Percentiles rank a stretch among this genome's conserved stretches.
These are phyloP conservation scores for Ciconia stormi DNA, from an alignment of 2,113 vertebrate species.

Conservation along the genomic window DNA sequence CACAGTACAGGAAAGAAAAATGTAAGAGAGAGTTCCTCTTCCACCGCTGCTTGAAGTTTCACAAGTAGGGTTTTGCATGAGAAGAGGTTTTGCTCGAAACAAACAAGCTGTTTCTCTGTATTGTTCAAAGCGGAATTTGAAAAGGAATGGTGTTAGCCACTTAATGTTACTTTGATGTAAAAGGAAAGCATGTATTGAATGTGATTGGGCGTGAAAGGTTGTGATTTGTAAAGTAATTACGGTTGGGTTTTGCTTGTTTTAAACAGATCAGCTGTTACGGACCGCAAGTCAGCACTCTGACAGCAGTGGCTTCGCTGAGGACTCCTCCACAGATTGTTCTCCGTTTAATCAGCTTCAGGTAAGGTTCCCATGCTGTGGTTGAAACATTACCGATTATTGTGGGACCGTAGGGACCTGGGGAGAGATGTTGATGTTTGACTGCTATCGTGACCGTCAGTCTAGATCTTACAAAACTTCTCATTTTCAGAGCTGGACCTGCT, in stretches of 20 bases:
- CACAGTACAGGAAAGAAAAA: background rate
- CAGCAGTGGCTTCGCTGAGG: conserved; percentile 97
- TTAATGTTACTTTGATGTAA: background rate
- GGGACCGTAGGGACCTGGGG: background rate
- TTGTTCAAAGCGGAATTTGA: background rate
- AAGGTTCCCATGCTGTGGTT: background rate
- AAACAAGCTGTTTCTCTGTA: background rate
- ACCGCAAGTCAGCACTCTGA: conserved; percentile 94
- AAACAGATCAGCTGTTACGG: conserved; percentile 82
- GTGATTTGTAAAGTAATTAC: background rate
- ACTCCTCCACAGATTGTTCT: conserved; percentile 81
- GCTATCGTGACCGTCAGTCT: background rate
- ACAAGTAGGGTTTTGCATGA: background rate
- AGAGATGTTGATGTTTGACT: background rate
- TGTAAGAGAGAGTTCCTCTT: background rate
- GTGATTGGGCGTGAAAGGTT: background rate
- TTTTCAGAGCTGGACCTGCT: background rate
- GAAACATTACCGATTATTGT: background rate
- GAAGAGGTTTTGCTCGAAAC: background rate
- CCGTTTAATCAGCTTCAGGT: conserved; percentile 86
- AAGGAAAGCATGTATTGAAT: background rate
- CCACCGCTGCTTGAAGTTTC: background rate
- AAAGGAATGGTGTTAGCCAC: background rate
- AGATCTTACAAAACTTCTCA: background rate
- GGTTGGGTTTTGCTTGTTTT: background rate